Conservation (phyloP, 1,140 invertebrate genomes). For the Camponotus pennsylvanicus region DNA sequence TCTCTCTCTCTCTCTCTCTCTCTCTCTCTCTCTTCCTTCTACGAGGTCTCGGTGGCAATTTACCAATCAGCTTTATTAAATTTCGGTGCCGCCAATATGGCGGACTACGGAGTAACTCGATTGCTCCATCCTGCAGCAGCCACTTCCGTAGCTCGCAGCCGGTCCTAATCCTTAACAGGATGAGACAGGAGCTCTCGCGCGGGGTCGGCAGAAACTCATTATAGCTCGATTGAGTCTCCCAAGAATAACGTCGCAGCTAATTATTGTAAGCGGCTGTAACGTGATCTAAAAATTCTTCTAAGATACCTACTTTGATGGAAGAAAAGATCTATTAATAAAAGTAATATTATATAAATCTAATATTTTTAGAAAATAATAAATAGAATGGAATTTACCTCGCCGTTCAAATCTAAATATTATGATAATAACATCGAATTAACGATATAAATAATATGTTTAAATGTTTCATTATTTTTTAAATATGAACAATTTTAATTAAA, state of each 20-base stretch:
- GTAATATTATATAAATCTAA: not conserved
- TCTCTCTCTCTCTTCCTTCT: not conserved
- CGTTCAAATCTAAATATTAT: not conserved
- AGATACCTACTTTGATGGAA: not conserved
- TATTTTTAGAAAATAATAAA: not conserved
- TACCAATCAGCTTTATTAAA: slow-evolving; percentile 81
- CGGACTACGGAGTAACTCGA: slow-evolving; percentile 73
- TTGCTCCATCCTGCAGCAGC: slow-evolving; percentile 65
- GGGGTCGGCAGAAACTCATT: slow-evolving; percentile 60
- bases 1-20: not conserved
- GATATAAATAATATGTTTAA: not conserved
- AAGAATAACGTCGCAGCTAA: slow-evolving; percentile 64
- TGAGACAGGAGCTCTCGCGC: slow-evolving; percentile 30
- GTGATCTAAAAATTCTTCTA: slow-evolving; percentile 13
- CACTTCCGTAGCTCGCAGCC: slow-evolving; percentile 43
- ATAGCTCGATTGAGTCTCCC: slow-evolving; percentile 58
- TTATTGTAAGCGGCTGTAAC: slow-evolving; percentile 49
- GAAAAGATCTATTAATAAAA: not conserved
- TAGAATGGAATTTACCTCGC: not conserved
- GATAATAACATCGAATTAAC: not conserved
- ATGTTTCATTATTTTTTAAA: not conserved
- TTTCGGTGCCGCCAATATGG: slow-evolving; percentile 77
- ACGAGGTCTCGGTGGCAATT: slow-evolving; percentile 75
- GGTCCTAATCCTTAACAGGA: slow-evolving; percentile 57
- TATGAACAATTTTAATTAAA: not conserved